phyloP scores from a whole-genome alignment of 2,888 invertebrate genomes.

The Volucella bombylans region DNA sequence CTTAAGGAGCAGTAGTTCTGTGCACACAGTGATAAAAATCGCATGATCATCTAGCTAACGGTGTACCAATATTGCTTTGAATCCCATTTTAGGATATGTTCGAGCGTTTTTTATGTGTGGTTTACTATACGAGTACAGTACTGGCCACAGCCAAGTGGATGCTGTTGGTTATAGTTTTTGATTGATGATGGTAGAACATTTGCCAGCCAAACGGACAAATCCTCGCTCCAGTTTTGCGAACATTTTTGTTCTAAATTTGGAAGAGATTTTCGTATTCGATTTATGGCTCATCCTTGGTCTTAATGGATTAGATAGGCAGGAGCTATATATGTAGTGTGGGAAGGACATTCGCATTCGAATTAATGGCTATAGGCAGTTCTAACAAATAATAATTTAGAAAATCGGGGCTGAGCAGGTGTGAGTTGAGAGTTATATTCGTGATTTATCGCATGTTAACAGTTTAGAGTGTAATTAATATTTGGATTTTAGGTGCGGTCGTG shows the following conservation, averaged over 20 bases:
- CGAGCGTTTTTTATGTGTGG: conserved; percentile 50
- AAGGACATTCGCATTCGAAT: conserved; percentile 7
- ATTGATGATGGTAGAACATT: conserved; percentile 31
- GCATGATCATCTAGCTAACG: not conserved
- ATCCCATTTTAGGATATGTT: conserved; percentile 72
- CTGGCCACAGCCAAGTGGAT: conserved; percentile 47
- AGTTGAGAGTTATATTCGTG: conserved; percentile 44
- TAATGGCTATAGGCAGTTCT: not conserved
- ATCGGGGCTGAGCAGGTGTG: conserved; percentile 51
- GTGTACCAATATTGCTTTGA: conserved; percentile 59
- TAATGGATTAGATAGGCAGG: conserved; percentile 13
- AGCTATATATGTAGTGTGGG: not conserved
- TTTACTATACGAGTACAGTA: conserved; percentile 31
- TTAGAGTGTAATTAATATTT: conserved; percentile 58
- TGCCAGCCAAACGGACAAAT: conserved; percentile 25
- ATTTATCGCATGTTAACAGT: conserved; percentile 33
- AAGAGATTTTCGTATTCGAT: conserved; percentile 16
- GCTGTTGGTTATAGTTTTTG: too few species aligned
- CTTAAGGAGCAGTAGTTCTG: conserved; percentile 18
- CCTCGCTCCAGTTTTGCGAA: conserved; percentile 65
- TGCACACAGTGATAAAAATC: conserved; percentile 24
- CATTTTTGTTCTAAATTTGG: conserved; percentile 51
- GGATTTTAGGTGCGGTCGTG: conserved; percentile 45
- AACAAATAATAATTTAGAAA: not conserved
- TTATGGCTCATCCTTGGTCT: conserved; percentile 9